Evolutionary conservation across 2,888 invertebrate species (phyloP).

Genomic region (Euclidia mi): DNA sequence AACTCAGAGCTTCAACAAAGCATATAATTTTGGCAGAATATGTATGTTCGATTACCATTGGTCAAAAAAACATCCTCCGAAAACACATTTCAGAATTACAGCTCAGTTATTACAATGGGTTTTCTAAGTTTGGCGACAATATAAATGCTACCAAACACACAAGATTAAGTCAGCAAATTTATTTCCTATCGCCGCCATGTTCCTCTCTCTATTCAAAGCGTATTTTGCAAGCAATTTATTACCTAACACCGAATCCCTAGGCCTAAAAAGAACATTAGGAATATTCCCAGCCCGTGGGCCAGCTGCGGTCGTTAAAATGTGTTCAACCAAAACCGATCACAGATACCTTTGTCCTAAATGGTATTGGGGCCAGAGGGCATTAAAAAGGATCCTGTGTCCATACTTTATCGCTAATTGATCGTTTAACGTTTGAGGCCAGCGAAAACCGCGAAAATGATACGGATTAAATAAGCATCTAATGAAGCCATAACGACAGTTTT

Average conservation of each 20-base stretch:
- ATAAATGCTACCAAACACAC: too few relatives aligned
- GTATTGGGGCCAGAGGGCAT: slow-evolving; percentile 12
- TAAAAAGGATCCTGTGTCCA: slow-evolving; percentile 19
- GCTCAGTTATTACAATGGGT: too few relatives aligned
- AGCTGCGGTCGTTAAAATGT: slow-evolving; percentile 11
- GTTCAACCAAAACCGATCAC: slow-evolving; percentile 15
- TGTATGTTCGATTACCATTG: too few relatives aligned
- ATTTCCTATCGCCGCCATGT: slow-evolving; percentile 21
- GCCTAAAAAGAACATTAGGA: slow-evolving; percentile 31
- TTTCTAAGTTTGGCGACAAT: too few relatives aligned
- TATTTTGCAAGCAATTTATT: slow-evolving; percentile 41
- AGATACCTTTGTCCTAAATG: slow-evolving; percentile 18
- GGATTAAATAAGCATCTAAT: not conserved
- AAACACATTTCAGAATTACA: too few relatives aligned
- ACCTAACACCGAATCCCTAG: slow-evolving; percentile 16
- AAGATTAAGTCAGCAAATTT: slow-evolving; percentile 25
- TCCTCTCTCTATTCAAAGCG: slow-evolving; percentile 14
- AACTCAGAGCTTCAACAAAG: too few relatives aligned
- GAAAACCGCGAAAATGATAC: not conserved
- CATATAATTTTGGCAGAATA: too few relatives aligned
- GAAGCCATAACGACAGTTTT: not conserved
- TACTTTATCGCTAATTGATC: slow-evolving; percentile 35
- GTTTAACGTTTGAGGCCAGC: slow-evolving; percentile 15
- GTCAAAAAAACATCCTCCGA: too few relatives aligned
- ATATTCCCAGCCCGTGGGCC: slow-evolving; percentile 12